phyloP scores from a whole-genome alignment of 2,113 vertebrate genomes.

The Spizaetus ornatus region DNA sequence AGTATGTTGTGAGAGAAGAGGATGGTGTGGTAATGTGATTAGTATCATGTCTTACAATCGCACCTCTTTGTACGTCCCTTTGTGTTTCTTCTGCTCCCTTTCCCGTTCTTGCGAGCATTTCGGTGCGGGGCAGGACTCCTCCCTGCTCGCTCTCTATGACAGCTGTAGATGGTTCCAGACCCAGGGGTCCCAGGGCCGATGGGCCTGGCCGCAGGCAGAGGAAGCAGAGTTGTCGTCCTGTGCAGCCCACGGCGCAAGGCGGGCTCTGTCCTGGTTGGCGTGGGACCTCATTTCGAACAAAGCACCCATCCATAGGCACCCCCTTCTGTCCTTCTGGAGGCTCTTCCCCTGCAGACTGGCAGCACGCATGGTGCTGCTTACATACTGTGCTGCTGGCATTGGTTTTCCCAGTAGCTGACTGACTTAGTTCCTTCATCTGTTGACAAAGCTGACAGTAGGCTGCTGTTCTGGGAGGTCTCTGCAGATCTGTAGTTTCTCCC shows the following conservation, averaged over 20 bases:
- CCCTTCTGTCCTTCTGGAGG: neutral
- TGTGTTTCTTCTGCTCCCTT: neutral
- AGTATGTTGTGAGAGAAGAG: slow-evolving; percentile 97
- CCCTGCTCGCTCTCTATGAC: neutral
- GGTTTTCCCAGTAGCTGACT: neutral
- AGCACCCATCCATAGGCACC: rapidly evolving
- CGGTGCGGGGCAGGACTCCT: rapidly evolving
- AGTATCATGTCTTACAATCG: slow-evolving; percentile 27
- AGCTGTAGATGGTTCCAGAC: neutral
- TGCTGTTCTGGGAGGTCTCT: neutral
- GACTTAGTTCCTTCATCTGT: neutral
- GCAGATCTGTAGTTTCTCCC: neutral
- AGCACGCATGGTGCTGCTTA: rapidly evolving
- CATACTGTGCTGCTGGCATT: rapidly evolving
- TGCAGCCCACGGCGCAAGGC: neutral
- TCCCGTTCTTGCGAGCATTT: neutral
- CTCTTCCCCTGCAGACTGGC: neutral
- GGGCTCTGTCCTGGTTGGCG: neutral
- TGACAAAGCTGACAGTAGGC: neutral
- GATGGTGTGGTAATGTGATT: slow-evolving; percentile 89
- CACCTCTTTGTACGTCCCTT: neutral
- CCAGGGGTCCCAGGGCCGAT: neutral
- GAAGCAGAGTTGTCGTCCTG: neutral
- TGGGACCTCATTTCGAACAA: neutral
- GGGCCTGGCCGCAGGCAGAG: rapidly evolving